These are phyloP conservation scores for Temnothorax rugatulus DNA, from an alignment of 2,888 invertebrate genomes.

Conservation along the genomic window DNA sequence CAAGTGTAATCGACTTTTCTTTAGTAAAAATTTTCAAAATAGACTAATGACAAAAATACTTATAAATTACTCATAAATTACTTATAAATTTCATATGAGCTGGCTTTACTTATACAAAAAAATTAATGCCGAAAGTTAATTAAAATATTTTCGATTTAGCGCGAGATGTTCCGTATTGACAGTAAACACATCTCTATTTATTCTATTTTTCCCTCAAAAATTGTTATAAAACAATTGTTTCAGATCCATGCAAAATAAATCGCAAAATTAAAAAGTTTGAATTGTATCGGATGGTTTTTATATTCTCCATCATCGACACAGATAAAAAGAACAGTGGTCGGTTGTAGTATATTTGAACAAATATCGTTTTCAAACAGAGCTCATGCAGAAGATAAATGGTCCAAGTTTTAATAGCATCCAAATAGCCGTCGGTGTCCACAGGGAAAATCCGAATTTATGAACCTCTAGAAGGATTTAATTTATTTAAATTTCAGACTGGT, in stretches of 20 bases:
- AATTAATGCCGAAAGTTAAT: background rate
- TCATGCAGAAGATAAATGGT: constrained; percentile 54
- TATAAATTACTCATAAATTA: constrained; percentile 19
- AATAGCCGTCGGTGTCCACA: constrained; percentile 69
- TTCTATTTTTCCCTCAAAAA: background rate
- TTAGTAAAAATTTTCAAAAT: background rate
- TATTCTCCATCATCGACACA: constrained; percentile 19
- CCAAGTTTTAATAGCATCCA: constrained; percentile 71
- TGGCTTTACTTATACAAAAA: background rate
- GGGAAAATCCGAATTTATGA: constrained; percentile 76
- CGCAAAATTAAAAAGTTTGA: constrained; percentile 1
- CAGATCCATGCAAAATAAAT: background rate
- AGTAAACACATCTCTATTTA: background rate
- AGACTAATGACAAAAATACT: background rate
- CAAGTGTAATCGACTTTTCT: background rate
- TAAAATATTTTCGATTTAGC: background rate
- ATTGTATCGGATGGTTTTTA: constrained; percentile 21
- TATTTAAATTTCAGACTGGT: constrained; percentile 76
- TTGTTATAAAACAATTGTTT: background rate
- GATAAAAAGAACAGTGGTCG: constrained; percentile 15
- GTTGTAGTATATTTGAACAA: constrained; percentile 30
- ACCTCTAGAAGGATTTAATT: constrained; percentile 75
- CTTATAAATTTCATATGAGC: background rate
- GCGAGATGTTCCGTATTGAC: background rate
- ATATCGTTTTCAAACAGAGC: constrained; percentile 42